Evolutionary conservation across 2,113 vertebrate species (phyloP).

Genomic region (Pelecanoides urinatrix): DNA sequence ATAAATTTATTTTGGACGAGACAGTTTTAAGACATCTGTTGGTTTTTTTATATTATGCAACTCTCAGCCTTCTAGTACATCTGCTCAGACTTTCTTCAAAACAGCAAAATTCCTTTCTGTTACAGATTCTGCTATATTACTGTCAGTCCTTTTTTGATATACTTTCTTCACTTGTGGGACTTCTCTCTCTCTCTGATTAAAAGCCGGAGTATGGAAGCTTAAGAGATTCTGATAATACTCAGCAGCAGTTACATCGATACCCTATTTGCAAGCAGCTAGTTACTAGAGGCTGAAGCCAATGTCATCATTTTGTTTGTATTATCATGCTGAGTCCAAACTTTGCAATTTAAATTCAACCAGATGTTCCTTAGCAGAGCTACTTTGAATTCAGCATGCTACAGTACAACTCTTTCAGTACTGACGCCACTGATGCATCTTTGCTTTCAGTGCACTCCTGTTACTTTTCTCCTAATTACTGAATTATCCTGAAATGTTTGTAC

Average conservation of each 20-base stretch:
- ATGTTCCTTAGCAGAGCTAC: neutral
- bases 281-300: neutral
- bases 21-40: neutral
- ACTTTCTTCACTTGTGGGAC: neutral
- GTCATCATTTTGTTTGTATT: constrained; percentile 13
- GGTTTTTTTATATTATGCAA: neutral
- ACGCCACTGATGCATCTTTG: neutral
- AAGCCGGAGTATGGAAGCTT: neutral
- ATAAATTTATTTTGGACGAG: neutral
- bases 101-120: neutral
- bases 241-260: neutral
- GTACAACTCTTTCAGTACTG: neutral
- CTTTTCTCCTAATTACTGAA: neutral
- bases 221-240: neutral
- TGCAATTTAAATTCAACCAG: constrained; percentile 10
- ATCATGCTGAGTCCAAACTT: neutral
- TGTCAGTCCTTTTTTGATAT: neutral
- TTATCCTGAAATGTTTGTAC: neutral
- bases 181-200: neutral
- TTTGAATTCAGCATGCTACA: neutral
- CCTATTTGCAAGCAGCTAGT: neutral
- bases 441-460: neutral
- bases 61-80: neutral
- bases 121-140: neutral
- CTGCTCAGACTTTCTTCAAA: neutral